Conservation (phyloP, 2,113 vertebrate species). For the Melanocharis versteri region DNA sequence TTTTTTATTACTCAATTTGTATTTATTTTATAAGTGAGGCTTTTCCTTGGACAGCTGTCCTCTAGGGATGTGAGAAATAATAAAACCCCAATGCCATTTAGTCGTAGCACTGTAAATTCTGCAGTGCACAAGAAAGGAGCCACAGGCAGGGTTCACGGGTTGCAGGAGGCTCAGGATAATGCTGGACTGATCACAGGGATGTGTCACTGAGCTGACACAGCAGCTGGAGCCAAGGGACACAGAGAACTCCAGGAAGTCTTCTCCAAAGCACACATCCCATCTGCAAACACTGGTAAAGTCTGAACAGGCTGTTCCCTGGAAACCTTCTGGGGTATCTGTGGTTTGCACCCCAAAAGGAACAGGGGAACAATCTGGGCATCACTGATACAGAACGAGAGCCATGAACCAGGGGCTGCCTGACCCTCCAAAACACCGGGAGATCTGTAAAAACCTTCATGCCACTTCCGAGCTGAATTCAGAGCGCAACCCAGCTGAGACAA, state of each 20-base stretch:
- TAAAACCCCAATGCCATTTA: background rate
- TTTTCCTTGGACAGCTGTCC: background rate
- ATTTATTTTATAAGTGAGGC: background rate
- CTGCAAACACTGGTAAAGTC: background rate
- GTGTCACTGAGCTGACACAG: background rate
- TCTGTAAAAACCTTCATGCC: background rate
- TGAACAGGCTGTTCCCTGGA: background rate
- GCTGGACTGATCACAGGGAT: background rate
- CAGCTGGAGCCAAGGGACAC: background rate
- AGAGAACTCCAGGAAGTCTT: background rate
- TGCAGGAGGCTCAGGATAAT: background rate
- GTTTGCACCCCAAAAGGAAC: background rate
- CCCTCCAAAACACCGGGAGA: background rate
- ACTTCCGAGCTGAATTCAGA: background rate
- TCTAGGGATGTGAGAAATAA: background rate
- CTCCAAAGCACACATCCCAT: background rate
- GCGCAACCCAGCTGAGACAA: background rate
- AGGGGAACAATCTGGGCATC: background rate
- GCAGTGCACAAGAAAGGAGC: background rate
- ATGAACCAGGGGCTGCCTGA: background rate
- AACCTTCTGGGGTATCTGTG: background rate
- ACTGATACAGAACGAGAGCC: fast-evolving
- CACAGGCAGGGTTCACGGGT: background rate
- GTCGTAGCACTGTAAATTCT: background rate
- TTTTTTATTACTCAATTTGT: background rate